phyloP scores from a whole-genome alignment of 2,797 vertebrate species.

The Sebastes itinus region DNA sequence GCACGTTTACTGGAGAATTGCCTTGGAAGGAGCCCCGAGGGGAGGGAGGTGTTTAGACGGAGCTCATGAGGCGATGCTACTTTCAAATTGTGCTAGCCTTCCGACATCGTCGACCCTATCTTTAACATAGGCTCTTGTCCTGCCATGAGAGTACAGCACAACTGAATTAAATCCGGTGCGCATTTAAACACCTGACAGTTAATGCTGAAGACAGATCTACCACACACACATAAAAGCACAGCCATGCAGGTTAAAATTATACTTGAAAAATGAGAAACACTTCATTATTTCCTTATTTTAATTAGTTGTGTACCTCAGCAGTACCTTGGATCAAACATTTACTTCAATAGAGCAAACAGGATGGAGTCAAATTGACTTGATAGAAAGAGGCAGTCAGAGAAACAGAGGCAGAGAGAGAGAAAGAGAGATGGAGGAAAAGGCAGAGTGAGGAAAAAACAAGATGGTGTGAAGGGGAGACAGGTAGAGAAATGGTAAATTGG shows the following conservation, averaged over 20 bases:
- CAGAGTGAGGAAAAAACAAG: background rate
- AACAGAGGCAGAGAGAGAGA: background rate
- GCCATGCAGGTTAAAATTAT: background rate
- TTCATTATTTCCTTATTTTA: background rate
- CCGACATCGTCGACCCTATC: too few relatives aligned
- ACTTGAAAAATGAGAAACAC: background rate
- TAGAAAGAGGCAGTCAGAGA: background rate
- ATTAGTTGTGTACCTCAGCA: background rate
- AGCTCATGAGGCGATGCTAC: too few relatives aligned
- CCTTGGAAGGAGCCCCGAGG: too few relatives aligned
- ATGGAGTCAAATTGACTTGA: constrained; percentile 9
- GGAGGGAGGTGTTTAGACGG: too few relatives aligned
- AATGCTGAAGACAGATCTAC: background rate
- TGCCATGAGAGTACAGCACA: background rate
- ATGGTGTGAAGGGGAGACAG: background rate
- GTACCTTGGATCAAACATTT: background rate
- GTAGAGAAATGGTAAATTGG: background rate
- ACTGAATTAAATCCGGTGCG: background rate
- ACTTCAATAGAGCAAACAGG: background rate
- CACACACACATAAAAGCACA: background rate
- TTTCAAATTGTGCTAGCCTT: too few relatives aligned
- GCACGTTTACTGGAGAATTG: too few relatives aligned
- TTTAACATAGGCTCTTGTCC: background rate
- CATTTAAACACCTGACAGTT: background rate
- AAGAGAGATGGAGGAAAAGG: background rate